These are phyloP conservation scores for Propithecus perrieri DNA, from an alignment of 2,797 vertebrate species.

Conservation along the genomic window DNA sequence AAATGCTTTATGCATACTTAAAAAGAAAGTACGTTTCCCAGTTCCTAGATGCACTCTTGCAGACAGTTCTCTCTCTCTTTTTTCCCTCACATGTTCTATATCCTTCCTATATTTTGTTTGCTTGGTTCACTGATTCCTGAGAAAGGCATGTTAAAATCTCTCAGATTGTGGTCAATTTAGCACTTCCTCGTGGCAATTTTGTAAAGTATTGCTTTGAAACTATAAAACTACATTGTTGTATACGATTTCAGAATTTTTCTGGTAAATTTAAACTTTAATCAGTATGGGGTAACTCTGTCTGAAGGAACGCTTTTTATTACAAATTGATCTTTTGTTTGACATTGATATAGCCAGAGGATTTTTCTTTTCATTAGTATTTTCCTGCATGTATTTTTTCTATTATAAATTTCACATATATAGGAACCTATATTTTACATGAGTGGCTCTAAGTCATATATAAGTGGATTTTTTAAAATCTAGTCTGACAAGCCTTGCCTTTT, in stretches of 20 bases:
- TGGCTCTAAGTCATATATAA: neutral
- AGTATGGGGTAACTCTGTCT: neutral
- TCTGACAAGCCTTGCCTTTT: neutral
- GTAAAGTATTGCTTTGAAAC: neutral
- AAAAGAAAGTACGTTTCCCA: neutral
- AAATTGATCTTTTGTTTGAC: neutral
- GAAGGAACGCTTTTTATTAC: neutral
- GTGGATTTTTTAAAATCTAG: neutral
- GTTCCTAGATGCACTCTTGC: neutral
- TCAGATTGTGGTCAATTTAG: neutral
- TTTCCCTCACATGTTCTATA: neutral
- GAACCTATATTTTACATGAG: neutral
- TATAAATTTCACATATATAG: neutral
- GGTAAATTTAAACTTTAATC: neutral
- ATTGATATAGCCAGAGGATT: neutral
- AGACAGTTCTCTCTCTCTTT: neutral
- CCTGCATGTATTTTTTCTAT: neutral
- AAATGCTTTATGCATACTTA: neutral
- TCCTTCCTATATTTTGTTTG: neutral
- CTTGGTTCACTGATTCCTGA: neutral
- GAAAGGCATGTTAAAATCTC: neutral
- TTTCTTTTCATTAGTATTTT: neutral
- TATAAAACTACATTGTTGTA: neutral
- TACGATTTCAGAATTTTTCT: neutral
- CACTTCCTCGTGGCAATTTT: neutral